phyloP scores from a whole-genome alignment of 2,888 invertebrate species.

The Sisyra nigra region DNA sequence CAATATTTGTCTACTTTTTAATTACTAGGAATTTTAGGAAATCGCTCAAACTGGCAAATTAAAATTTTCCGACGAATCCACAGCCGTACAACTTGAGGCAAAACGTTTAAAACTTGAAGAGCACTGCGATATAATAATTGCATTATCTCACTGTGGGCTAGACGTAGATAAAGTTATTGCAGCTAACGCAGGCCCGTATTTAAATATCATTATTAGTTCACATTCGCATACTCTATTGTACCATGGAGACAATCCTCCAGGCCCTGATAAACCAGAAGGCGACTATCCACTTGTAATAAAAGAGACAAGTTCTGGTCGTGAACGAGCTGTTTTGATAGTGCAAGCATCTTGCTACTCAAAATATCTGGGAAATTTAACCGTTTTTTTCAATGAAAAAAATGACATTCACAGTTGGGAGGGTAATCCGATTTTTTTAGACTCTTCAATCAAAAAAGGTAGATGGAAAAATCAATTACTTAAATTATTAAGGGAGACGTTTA shows the following conservation, averaged over 20 bases:
- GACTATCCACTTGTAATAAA: slow-evolving; percentile 56
- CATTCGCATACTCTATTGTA: slow-evolving; percentile 71
- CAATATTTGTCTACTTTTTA: no score
- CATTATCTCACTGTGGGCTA: slow-evolving; percentile 69
- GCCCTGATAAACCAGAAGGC: slow-evolving; percentile 37
- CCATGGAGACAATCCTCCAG: slow-evolving; percentile 31
- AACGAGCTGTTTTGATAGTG: slow-evolving; percentile 45
- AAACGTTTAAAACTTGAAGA: slow-evolving; percentile 35
- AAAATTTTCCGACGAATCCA: slow-evolving; percentile 36
- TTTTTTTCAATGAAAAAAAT: slow-evolving; percentile 52
- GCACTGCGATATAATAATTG: slow-evolving; percentile 62
- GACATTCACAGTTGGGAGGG: slow-evolving; percentile 51
- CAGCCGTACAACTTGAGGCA: slow-evolving; percentile 49
- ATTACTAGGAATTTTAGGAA: no score
- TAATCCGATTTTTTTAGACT: slow-evolving; percentile 46
- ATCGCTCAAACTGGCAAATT: slow-evolving; percentile 5
- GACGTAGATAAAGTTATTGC: slow-evolving; percentile 52
- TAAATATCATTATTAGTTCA: slow-evolving; percentile 74
- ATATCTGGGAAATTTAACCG: slow-evolving; percentile 61
- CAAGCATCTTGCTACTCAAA: slow-evolving; percentile 58
- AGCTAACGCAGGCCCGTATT: slow-evolving; percentile 38
- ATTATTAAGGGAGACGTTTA: no score
- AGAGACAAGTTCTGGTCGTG: slow-evolving; percentile 25
- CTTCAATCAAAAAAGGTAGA: no score
- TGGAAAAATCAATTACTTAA: no score